phyloP scores from a whole-genome alignment of 2,888 invertebrate species.

The Oasisia sp. region DNA sequence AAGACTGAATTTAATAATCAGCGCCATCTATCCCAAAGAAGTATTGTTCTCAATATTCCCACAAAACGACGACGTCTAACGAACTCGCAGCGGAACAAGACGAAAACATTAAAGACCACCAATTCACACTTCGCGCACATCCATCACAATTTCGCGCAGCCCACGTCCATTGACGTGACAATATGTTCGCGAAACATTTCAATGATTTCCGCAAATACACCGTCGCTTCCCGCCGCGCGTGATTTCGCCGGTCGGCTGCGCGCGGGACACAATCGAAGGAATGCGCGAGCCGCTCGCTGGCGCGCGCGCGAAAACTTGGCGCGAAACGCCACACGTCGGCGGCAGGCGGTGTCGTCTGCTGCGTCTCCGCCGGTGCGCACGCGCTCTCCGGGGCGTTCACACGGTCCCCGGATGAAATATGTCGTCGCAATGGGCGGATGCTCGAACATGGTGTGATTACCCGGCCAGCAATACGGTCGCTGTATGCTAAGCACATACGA shows the following conservation, averaged over 20 bases:
- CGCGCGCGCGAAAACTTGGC: slow-evolving; percentile 7
- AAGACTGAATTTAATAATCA: not conserved
- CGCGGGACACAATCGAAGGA: not conserved
- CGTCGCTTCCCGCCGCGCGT: not conserved
- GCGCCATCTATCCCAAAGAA: not conserved
- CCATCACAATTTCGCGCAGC: slow-evolving; percentile 6
- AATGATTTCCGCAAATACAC: slow-evolving; percentile 12
- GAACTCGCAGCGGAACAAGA: not conserved
- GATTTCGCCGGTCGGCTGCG: not conserved
- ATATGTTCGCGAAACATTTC: slow-evolving; percentile 6
- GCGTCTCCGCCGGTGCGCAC: not conserved
- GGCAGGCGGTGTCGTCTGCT: not conserved
- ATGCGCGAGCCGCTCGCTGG: not conserved
- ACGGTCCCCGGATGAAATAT: not conserved
- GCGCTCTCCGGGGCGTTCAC: not conserved
- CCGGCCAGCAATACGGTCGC: not conserved
- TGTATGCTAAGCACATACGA: slow-evolving; percentile 11
- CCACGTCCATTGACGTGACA: not conserved
- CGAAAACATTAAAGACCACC: not conserved
- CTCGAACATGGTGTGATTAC: not conserved
- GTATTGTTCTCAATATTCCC: not conserved
- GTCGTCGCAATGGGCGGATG: slow-evolving; percentile 4
- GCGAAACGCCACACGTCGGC: not conserved
- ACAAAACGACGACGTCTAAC: not conserved
- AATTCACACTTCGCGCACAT: not conserved